These are phyloP conservation scores for Amphipoea oculea DNA, from an alignment of 2,888 invertebrate species.

Conservation along the genomic window DNA sequence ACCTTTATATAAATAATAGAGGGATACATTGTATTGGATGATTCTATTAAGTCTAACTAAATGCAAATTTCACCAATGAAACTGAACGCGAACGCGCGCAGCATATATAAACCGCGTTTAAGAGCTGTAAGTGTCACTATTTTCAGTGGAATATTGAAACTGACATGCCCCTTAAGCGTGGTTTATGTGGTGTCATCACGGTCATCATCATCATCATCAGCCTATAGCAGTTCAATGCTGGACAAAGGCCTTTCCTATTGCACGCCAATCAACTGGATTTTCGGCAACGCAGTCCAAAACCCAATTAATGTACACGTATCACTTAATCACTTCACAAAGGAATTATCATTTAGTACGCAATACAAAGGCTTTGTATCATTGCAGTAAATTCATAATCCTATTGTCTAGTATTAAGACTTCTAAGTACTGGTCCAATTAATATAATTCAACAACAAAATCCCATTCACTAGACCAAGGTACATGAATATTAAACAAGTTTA, in stretches of 20 bases:
- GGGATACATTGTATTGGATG: background rate
- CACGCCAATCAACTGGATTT: too few relatives aligned
- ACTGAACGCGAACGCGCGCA: too few relatives aligned
- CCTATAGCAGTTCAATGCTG: too few relatives aligned
- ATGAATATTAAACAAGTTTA: background rate
- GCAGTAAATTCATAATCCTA: conserved; percentile 14
- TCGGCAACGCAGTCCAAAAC: background rate
- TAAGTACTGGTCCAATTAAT: background rate
- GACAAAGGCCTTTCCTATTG: too few relatives aligned
- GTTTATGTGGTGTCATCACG: background rate
- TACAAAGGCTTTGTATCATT: conserved; percentile 4
- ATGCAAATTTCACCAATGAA: too few relatives aligned
- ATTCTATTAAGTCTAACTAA: background rate
- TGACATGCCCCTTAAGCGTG: background rate
- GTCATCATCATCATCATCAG: too few relatives aligned
- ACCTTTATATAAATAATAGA: background rate
- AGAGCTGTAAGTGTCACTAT: background rate
- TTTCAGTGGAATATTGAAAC: background rate
- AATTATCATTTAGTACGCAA: background rate
- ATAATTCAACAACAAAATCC: background rate
- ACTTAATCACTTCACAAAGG: conserved; percentile 12
- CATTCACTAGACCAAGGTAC: background rate
- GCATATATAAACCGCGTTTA: background rate
- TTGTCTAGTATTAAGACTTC: background rate
- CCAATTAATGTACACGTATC: conserved; percentile 5